Conservation (phyloP, 2,888 invertebrate genomes). For the Caenorhabditis afra region DNA sequence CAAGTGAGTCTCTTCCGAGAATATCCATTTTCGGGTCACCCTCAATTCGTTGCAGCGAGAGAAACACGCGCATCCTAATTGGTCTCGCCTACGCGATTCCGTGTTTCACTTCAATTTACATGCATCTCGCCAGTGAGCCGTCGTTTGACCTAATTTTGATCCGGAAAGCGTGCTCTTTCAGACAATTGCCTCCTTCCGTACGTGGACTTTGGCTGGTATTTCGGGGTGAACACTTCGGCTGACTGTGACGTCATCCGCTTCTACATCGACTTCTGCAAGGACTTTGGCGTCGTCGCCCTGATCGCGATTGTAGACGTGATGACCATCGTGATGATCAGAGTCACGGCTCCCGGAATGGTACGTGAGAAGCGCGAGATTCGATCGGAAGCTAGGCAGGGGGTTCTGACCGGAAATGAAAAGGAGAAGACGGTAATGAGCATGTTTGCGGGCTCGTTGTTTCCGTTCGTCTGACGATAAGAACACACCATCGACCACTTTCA, state of each 20-base stretch:
- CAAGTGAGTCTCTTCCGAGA: conserved; percentile 21
- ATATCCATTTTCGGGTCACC: not conserved
- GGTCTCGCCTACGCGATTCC: conserved; percentile 51
- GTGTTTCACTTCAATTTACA: conserved; percentile 55
- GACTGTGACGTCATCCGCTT: conserved; percentile 54
- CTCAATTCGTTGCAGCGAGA: conserved; percentile 28
- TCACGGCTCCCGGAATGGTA: conserved; percentile 42
- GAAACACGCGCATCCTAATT: conserved; percentile 50
- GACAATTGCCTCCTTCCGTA: conserved; percentile 55
- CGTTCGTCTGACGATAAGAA: not conserved
- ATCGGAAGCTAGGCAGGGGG: not conserved
- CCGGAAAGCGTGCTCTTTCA: conserved; percentile 5
- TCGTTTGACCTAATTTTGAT: not conserved
- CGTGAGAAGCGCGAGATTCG: conserved; percentile 1
- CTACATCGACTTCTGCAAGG: conserved; percentile 53
- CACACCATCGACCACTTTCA: conserved; percentile 11
- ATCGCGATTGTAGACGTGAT: conserved; percentile 45
- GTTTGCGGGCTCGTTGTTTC: too few relatives aligned
- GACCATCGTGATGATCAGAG: conserved; percentile 52
- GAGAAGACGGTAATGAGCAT: too few relatives aligned
- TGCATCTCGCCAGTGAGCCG: conserved; percentile 52
- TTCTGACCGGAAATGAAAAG: not conserved
- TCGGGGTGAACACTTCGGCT: conserved; percentile 52
- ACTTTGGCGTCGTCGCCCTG: conserved; percentile 46
- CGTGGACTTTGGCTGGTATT: conserved; percentile 57